These are phyloP conservation scores for Sorex fumeus DNA, from an alignment of 2,113 vertebrate species.

Conservation along the genomic window DNA sequence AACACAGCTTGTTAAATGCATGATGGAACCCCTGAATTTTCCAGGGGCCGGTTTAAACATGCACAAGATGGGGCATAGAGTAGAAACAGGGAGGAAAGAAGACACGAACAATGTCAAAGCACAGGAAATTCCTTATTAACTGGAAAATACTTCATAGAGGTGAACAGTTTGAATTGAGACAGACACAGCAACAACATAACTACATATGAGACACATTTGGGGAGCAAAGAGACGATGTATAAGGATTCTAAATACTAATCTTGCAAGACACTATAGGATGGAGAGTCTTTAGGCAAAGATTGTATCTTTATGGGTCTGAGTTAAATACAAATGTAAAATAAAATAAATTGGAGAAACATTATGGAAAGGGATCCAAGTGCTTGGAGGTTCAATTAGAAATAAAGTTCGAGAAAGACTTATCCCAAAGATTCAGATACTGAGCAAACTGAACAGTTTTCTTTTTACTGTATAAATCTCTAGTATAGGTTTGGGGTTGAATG, in stretches of 20 bases:
- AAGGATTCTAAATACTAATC: neutral
- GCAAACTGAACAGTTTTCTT: neutral
- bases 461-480: neutral
- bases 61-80: neutral
- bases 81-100: neutral
- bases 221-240: neutral
- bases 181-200: neutral
- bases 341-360: neutral
- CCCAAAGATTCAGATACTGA: neutral
- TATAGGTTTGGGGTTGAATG: neutral
- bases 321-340: neutral
- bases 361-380: neutral
- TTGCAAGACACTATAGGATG: neutral
- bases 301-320: neutral
- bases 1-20: neutral
- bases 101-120: neutral
- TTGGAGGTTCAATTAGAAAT: neutral
- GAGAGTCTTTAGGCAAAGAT: neutral
- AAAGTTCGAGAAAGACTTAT: neutral
- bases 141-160: neutral
- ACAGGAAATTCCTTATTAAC: neutral
- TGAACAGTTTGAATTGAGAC: neutral
- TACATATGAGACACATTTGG: neutral
- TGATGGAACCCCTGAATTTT: neutral
- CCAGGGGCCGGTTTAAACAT: neutral